Evolutionary conservation across 2,888 invertebrate species (phyloP).

Genomic region (Agonopterix heracliana): DNA sequence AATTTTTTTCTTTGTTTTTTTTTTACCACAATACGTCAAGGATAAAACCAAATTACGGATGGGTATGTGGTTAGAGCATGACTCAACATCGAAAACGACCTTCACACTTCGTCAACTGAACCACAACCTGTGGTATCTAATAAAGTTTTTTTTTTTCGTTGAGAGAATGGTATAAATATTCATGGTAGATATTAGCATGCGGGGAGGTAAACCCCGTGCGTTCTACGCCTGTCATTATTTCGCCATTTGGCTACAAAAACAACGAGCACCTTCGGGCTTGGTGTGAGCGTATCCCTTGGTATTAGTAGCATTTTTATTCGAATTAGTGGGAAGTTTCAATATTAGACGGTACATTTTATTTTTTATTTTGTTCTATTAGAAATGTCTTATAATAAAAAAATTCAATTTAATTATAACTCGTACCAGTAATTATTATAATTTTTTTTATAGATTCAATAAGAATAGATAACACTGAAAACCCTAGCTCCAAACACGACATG

Average conservation of each 20-base stretch:
- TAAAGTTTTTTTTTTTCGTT: constrained; percentile 32
- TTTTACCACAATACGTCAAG: too few species aligned
- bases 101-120: constrained; percentile 6
- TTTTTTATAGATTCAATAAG: too few species aligned
- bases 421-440: too few species aligned
- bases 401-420: too few species aligned
- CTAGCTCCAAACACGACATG: too few species aligned
- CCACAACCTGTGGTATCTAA: constrained; percentile 1
- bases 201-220: constrained; percentile 23
- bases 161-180: constrained; percentile 70
- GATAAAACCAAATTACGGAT: too few species aligned
- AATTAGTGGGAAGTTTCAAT: not conserved
- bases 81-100: constrained; percentile 1
- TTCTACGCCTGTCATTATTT: constrained; percentile 66
- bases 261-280: constrained; percentile 38
- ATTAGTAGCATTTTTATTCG: constrained; percentile 6
- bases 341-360: not conserved
- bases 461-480: too few species aligned
- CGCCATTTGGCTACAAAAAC: constrained; percentile 68
- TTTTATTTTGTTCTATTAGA: too few species aligned
- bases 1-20: too few species aligned
- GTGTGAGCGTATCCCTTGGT: not conserved
- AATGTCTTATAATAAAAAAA: too few species aligned
- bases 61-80: too few species aligned
- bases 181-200: constrained; percentile 66